phyloP scores from a whole-genome alignment of 2,113 vertebrate genomes.

The Electrona antarctica region DNA sequence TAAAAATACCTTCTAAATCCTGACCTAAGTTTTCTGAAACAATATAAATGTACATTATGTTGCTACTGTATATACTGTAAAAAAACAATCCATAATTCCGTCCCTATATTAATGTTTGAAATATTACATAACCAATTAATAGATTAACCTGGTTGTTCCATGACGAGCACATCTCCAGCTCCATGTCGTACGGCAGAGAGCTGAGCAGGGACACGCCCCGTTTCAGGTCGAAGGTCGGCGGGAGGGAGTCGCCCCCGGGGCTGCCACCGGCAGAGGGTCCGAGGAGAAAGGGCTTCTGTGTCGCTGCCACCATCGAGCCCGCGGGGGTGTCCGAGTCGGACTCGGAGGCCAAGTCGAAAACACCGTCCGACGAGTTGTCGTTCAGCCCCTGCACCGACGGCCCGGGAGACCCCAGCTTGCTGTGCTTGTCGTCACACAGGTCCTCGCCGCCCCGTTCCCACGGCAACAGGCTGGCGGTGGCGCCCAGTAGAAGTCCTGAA shows the following conservation, averaged over 20 bases:
- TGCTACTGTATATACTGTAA: too few relatives aligned
- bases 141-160: constrained; percentile 45
- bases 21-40: too few relatives aligned
- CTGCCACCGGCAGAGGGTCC: neutral
- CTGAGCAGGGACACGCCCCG: constrained; percentile 22
- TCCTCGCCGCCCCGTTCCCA: constrained; percentile 39
- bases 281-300: constrained; percentile 19
- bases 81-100: too few relatives aligned
- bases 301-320: neutral
- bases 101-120: too few relatives aligned
- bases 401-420: constrained; percentile 19
- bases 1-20: too few relatives aligned
- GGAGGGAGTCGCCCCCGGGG: constrained; percentile 17
- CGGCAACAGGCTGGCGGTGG: neutral
- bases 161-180: constrained; percentile 54
- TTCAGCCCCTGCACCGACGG: neutral
- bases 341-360: constrained; percentile 34
- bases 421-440: neutral
- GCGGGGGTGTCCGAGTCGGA: constrained; percentile 25
- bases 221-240: constrained; percentile 40
- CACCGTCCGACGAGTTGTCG: constrained; percentile 8
- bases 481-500: neutral
- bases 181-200: constrained; percentile 44
- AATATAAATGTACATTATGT: too few relatives aligned
- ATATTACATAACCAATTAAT: too few relatives aligned